Evolutionary conservation across 2,797 vertebrate genomes (phyloP).

Genomic region (Fratercula arctica): DNA sequence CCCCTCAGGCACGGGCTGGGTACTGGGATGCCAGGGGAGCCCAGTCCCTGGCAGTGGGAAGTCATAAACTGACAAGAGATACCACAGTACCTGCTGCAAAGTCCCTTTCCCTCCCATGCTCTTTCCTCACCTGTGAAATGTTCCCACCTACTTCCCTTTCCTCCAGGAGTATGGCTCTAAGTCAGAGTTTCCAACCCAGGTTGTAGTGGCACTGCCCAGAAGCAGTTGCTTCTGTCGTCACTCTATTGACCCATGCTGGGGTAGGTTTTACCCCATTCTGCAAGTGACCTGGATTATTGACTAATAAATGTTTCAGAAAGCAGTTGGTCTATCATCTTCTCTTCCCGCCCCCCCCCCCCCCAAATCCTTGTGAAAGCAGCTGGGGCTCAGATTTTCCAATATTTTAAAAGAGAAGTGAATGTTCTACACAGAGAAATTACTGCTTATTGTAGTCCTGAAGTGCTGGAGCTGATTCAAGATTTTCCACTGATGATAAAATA

Average conservation of each 20-base stretch:
- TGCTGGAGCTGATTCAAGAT: not conserved
- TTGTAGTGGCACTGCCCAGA: not conserved
- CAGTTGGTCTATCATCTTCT: not conserved
- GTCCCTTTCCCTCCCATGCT: not conserved
- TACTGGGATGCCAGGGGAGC: not conserved
- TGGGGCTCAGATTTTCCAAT: not conserved
- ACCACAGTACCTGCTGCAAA: not conserved
- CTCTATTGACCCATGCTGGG: not conserved
- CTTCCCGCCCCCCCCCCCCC: fast-evolving
- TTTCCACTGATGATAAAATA: not conserved
- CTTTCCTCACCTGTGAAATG: not conserved
- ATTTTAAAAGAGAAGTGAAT: not conserved
- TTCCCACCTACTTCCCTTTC: not conserved
- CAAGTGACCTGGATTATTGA: not conserved
- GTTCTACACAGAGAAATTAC: not conserved
- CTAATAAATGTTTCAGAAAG: not conserved
- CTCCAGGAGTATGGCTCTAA: not conserved
- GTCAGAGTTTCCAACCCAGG: not conserved
- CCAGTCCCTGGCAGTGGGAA: not conserved
- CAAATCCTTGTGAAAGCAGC: not conserved
- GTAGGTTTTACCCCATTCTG: not conserved
- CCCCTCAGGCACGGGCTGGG: not conserved
- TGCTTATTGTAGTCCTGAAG: not conserved
- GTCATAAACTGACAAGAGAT: not conserved
- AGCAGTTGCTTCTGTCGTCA: not conserved